Evolutionary conservation across 2,797 vertebrate species (phyloP), one percentile per base, ranked within the genome.

Genomic region (Sebastes jordani): DNA sequence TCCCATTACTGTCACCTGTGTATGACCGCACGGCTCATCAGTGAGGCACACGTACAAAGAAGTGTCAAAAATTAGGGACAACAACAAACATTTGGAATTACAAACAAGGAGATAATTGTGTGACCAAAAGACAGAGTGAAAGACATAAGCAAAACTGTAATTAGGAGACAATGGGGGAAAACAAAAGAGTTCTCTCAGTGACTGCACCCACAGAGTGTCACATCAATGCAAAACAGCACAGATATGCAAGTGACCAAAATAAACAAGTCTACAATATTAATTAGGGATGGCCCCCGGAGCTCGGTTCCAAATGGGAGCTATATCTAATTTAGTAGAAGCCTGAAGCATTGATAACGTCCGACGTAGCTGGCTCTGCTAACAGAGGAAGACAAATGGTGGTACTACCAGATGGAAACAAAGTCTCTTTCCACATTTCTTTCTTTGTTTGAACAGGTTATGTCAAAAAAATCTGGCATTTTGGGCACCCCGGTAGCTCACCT

Each of bases 1-100:
- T 82, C 81, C 36, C 68, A 76, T 65, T 81, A 72, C 25, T 61
- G 59, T 82, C 76, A 88, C 63, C 83, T 71, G 71, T 74, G 38
- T 74, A 16, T 66, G 22, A 36, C 55, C 4, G 11, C 27, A 58
- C 38, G 54, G 59, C 32, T 86, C n/a, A 38, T 76, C 68, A 38
- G 49, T 34, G n/a, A 76, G 59, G 56, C 52, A 6, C 46, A 59
- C 23, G 52, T 34, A 18, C 8, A 71, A 74, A 25, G 4, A 59
- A 64, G 59, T n/a, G 29, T 64, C 46, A 13, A 54, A 65, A 63
- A 64, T 20, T 34, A 54, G 38, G 4, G 7, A 49, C 20, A 30
- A 63, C 2, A 42, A 54, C 27, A 20, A 30, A 46, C 27, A 20
- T 30, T 11, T 13, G 13, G 18, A 3, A 64, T 27, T 32, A 18